Conservation (phyloP, 1,140 invertebrate genomes). For the Atta colombica region DNA sequence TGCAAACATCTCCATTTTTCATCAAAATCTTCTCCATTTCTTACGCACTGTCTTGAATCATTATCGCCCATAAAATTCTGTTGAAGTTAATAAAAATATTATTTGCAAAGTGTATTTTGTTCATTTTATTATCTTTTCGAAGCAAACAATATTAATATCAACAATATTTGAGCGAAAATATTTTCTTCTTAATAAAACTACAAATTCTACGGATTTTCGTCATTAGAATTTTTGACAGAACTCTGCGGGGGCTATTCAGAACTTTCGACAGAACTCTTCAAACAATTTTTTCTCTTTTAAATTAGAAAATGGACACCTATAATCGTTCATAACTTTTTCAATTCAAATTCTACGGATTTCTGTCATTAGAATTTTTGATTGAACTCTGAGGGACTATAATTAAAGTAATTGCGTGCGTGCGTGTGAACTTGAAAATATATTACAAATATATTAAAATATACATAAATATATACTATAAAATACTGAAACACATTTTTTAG, state of each 20-base stretch:
- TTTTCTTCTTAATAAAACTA: background rate
- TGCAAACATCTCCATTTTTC: constrained; percentile 64
- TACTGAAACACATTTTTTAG: background rate
- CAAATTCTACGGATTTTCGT: too few species aligned
- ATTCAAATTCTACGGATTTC: too few species aligned
- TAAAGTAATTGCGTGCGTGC: too few species aligned
- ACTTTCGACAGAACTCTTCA: too few species aligned
- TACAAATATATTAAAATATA: background rate
- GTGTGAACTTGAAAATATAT: background rate
- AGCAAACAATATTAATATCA: background rate
- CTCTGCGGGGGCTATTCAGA: too few species aligned
- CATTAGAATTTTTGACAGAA: too few species aligned
- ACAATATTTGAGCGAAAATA: background rate
- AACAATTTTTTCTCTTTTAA: too few species aligned
- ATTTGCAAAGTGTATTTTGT: constrained; percentile 20
- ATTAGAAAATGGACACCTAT: too few species aligned
- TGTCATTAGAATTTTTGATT: too few species aligned
- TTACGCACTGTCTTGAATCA: constrained; percentile 55
- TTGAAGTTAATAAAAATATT: constrained; percentile 62
- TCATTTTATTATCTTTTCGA: background rate
- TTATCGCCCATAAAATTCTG: constrained; percentile 65
- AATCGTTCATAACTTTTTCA: too few species aligned
- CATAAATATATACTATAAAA: background rate
- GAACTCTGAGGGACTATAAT: too few species aligned
- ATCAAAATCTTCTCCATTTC: constrained; percentile 62